These are phyloP conservation scores for Rhinichthys osculus DNA, from an alignment of 2,797 vertebrate species.

Conservation along the genomic window DNA sequence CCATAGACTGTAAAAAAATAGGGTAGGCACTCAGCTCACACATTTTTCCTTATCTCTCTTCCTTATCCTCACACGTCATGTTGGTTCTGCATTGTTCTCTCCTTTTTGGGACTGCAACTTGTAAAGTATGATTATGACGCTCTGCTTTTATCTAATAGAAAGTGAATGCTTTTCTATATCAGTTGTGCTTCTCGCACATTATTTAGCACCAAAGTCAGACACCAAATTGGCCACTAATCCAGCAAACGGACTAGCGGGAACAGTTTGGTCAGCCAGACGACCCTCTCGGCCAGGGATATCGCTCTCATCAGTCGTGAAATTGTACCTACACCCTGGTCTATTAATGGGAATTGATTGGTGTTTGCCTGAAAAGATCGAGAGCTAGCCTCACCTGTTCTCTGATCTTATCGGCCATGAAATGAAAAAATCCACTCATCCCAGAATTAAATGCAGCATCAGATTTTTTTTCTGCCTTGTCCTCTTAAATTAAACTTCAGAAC, in stretches of 20 bases:
- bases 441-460: conserved; percentile 68
- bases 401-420: conserved; percentile 72
- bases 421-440: conserved; percentile 71
- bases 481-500: conserved; percentile 56
- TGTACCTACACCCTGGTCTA: conserved; percentile 63
- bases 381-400: conserved; percentile 63
- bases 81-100: neutral
- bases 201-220: conserved; percentile 54
- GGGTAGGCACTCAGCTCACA: neutral
- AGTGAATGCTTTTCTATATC: neutral
- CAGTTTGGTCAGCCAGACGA: conserved; percentile 55
- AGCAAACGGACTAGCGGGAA: conserved; percentile 58
- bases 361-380: conserved; percentile 68
- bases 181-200: conserved; percentile 17
- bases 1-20: too few relatives aligned
- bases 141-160: conserved; percentile 14
- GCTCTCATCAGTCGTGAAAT: conserved; percentile 65
- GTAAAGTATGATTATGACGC: conserved; percentile 6
- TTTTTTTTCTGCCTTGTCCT: conserved; percentile 25
- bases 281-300: conserved; percentile 51
- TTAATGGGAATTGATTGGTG: conserved; percentile 71
- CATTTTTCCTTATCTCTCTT: neutral
- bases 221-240: conserved; percentile 55
- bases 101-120: neutral
- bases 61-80: neutral